phyloP scores from a whole-genome alignment of 1,140 invertebrate species.

The Lineus longissimus region DNA sequence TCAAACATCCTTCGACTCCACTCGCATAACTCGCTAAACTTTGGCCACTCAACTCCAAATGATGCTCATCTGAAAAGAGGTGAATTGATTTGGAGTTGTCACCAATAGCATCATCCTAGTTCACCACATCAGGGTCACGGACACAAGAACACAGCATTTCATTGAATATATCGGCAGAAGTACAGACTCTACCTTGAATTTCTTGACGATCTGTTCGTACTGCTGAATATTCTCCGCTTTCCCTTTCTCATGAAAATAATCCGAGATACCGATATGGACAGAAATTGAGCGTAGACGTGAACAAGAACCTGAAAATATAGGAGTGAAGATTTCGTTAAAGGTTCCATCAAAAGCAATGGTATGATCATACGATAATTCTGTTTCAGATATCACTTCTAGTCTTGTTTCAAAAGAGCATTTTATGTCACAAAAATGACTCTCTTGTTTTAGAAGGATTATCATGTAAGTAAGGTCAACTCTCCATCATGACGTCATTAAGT shows the following conservation, averaged over 20 bases:
- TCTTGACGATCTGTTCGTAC: slow-evolving; percentile 25
- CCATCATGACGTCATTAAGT: neutral
- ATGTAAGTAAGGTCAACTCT: neutral
- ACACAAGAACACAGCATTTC: neutral
- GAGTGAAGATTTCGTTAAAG: neutral
- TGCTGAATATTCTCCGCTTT: slow-evolving; percentile 25
- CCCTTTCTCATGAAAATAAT: slow-evolving; percentile 23
- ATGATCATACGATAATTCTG: neutral
- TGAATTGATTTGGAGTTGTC: neutral
- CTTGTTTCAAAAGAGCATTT: neutral
- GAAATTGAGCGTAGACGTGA: slow-evolving; percentile 27
- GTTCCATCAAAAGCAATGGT: neutral
- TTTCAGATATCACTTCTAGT: neutral
- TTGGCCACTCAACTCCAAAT: neutral
- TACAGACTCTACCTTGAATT: slow-evolving; percentile 21
- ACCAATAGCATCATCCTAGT: neutral
- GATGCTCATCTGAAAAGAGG: neutral
- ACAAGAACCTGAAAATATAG: slow-evolving; percentile 25
- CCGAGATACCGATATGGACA: slow-evolving; percentile 22
- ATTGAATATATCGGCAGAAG: neutral
- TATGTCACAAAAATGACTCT: neutral
- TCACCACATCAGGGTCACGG: neutral
- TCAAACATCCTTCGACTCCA: neutral
- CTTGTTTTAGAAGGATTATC: neutral
- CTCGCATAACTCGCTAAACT: neutral